Conservation (phyloP, 1,140 invertebrate genomes). For the Reticulitermes speratus region DNA sequence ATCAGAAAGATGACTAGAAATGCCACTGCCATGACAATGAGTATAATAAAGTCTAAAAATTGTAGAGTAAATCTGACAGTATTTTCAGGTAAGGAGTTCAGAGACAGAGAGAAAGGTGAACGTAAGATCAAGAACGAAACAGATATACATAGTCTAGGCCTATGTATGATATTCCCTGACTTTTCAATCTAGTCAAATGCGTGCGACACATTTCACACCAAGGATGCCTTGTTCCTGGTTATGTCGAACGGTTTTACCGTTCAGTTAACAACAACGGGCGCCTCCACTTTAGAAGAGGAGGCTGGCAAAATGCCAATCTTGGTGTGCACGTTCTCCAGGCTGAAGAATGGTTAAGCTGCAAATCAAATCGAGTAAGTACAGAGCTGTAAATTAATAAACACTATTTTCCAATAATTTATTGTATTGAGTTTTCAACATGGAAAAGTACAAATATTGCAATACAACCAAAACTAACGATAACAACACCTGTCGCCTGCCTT, state of each 20-base stretch:
- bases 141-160: slow-evolving; percentile 31
- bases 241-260: too few species aligned
- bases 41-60: slow-evolving; percentile 33
- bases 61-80: slow-evolving; percentile 29
- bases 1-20: slow-evolving; percentile 35
- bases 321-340: neutral
- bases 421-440: slow-evolving; percentile 50
- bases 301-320: neutral
- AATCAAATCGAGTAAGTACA: neutral
- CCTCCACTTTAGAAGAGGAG: too few species aligned
- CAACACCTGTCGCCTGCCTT: slow-evolving; percentile 39
- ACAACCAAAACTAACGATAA: slow-evolving; percentile 50
- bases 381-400: slow-evolving; percentile 17
- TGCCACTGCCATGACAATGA: slow-evolving; percentile 35
- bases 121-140: slow-evolving; percentile 23
- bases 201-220: slow-evolving; percentile 34
- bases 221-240: slow-evolving; percentile 32
- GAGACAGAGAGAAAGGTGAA: slow-evolving; percentile 34
- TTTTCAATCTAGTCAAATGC: slow-evolving; percentile 29
- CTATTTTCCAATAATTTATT: slow-evolving; percentile 46
- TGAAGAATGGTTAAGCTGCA: neutral
- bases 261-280: too few species aligned
- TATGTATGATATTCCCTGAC: slow-evolving; percentile 33
- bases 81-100: slow-evolving; percentile 33
- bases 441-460: slow-evolving; percentile 56